These are phyloP conservation scores for Ridgeia piscesae DNA, from an alignment of 1,140 invertebrate species.

Conservation along the genomic window DNA sequence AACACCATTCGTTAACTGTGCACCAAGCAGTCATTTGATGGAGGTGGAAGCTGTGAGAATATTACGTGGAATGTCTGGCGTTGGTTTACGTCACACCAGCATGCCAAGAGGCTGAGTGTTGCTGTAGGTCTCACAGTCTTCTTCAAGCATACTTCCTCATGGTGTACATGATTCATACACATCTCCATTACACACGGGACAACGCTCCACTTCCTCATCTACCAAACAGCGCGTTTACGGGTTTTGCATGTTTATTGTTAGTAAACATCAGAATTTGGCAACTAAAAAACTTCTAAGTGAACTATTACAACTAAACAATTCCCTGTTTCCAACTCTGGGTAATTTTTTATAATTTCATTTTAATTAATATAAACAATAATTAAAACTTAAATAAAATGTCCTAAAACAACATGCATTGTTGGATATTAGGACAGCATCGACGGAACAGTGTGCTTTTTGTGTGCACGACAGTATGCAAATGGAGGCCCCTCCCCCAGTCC, in stretches of 20 bases:
- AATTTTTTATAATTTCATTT: no score
- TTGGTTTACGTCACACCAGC: background rate
- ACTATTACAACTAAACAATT: no score
- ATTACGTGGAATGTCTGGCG: background rate
- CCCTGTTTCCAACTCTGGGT: no score
- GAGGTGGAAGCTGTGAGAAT: background rate
- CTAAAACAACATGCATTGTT: no score
- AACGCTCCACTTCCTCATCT: background rate
- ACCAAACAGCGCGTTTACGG: background rate
- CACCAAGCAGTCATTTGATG: background rate
- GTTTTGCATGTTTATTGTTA: background rate
- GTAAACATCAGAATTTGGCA: no score
- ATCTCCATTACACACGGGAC: background rate
- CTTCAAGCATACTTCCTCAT: background rate
- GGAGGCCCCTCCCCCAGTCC: no score
- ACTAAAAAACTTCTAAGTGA: no score
- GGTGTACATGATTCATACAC: background rate
- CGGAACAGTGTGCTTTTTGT: no score
- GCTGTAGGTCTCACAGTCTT: background rate
- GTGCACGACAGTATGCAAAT: no score
- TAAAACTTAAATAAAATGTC: no score
- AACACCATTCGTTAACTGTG: background rate
- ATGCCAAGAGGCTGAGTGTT: background rate
- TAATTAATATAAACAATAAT: no score
- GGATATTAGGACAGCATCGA: no score